Conservation (phyloP, 2,797 vertebrate genomes). For the Argyrosomus regius region DNA sequence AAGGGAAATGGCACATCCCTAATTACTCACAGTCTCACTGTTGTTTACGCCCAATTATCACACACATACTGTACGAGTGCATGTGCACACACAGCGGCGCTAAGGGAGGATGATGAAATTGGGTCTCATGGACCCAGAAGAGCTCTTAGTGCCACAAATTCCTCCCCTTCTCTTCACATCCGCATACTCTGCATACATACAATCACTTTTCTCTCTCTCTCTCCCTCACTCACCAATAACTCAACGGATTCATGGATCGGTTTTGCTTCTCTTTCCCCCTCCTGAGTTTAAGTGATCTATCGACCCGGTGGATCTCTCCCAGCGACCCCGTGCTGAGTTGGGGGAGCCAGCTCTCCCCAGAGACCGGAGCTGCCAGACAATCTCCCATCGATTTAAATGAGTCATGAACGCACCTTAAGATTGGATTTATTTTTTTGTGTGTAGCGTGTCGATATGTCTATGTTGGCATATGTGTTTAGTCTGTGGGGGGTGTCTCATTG, state of each 20-base stretch:
- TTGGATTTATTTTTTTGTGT: slow-evolving; percentile 55
- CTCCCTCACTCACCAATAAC: slow-evolving; percentile 21
- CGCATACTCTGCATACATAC: slow-evolving; percentile 7
- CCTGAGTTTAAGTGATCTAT: slow-evolving; percentile 64
- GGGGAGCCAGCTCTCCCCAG: slow-evolving; percentile 33
- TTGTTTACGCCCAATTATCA: slow-evolving; percentile 11
- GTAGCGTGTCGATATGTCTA: slow-evolving; percentile 7
- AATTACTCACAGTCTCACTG: slow-evolving; percentile 40
- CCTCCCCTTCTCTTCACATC: slow-evolving; percentile 4
- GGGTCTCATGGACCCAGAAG: slow-evolving; percentile 28
- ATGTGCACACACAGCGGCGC: background rate
- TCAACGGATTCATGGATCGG: slow-evolving; percentile 48
- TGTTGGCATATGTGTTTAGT: slow-evolving; percentile 15
- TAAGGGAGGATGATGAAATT: slow-evolving; percentile 36
- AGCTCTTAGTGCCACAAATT: slow-evolving; percentile 32
- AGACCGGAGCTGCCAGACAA: slow-evolving; percentile 41
- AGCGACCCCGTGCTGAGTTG: slow-evolving; percentile 46
- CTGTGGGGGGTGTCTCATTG: slow-evolving; percentile 2
- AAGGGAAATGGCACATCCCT: slow-evolving; percentile 82
- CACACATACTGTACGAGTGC: slow-evolving; percentile 26
- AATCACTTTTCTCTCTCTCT: background rate
- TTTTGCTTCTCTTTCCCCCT: slow-evolving; percentile 33
- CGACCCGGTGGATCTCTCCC: slow-evolving; percentile 59
- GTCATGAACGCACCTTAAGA: slow-evolving; percentile 55
- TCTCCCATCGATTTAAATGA: slow-evolving; percentile 68